Base-by-base conservation (phyloP, 2,113 vertebrate genomes). In the Rhabdomys dilectus region DNA sequence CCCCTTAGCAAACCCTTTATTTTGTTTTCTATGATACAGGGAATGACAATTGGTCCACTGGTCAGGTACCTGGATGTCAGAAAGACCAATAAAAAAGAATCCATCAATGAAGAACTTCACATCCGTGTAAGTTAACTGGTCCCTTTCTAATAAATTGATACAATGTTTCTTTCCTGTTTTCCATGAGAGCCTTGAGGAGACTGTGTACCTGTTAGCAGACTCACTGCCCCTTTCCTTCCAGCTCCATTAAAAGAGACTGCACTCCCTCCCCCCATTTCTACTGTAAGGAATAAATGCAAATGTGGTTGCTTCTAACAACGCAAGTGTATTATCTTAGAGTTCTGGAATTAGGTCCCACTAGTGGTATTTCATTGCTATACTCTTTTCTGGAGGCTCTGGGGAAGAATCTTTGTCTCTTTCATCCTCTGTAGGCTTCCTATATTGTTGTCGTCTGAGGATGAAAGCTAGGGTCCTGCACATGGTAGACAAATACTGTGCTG, bases 51-150 rank as follows among this genome's bases (percentile, higher is more conserved):
- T 92, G 99, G 99, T 89, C 99, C 99, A 58, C 96, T 99, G 98
- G 99, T 99, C 90, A 99, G 99, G 97, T 99, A 98, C 81, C 98
- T 99, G 97, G 99, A 99, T 90, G 99, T 99, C 82, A 99, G 99
- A 98, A 99, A 99, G 98, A 99, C 99, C 3, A 99, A 99, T 97
- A 99, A 99, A 95, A 99, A 99, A 64, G 98, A 99, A 88, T 99
- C 99, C 85, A 99, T 99, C 97, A 99, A 99, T 36, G 99, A 98
- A 95, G 99, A 99, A 97, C 98, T 99, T 96, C 99, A 99, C 89
- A 98, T 98, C 87, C 98, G 99, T 97, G 99, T 99, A 99, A 91
- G 99, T 98, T 58, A 45, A 34, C 34, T 5, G 19, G 45, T 9
- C 84, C 19, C 24, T 84, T 73, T 81, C 56, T 29, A 26, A 12